Base-by-base conservation (phyloP, 2,797 vertebrate species). In the Limosa lapponica region DNA sequence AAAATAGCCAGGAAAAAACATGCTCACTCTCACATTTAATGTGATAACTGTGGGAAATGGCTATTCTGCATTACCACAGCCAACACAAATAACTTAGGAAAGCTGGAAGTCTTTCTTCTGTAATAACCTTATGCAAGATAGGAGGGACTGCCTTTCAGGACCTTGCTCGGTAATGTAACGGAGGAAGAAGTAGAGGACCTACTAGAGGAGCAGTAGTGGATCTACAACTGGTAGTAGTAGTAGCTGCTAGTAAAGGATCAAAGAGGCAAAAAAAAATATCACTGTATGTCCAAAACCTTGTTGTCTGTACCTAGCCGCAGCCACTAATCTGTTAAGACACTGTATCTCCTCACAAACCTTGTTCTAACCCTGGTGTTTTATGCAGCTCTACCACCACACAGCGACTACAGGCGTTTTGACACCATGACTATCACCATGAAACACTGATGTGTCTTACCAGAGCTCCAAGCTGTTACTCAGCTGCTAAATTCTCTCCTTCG, bases 81-180 rank as follows among this genome's bases (percentile, higher is more conserved):
- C 58, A 90, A 69, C 28, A 82, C 10, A 83, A 88, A 77, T 59
- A 69, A 59, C 37, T 66, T 30, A 32, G 37, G 59, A 15, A 77
- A 67, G 82, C 1, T 55, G 19, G 36, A 75, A 80, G 34, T 52
- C 65, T 77, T 77, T 71, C 32, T 73, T 58, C 55, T 57, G 3
- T 37, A 67, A 52, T 23, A 88, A 70, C 30, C 39, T 41, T 34
- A 77, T 4, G 24, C 25, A 73, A 59, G 58, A 82, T 20, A 41
- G 49, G 55, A 49, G 37, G n/a, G 61, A 41, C 36, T 84, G 54
- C 39, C 41, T 77, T 85, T 59, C 69, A 86, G 77, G 23, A 66
- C 51, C 46, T 75, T 4, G 11, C 48, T 86, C 1, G 0, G n/a
- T 43, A 69, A 72, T 4, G 6, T 16, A 28, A 79, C 0, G 0